Percentiles rank a stretch among this genome's conserved stretches.
These are phyloP conservation scores for Cyrtorhinus lividipennis DNA, from an alignment of 1,140 invertebrate genomes.

Conservation along the genomic window DNA sequence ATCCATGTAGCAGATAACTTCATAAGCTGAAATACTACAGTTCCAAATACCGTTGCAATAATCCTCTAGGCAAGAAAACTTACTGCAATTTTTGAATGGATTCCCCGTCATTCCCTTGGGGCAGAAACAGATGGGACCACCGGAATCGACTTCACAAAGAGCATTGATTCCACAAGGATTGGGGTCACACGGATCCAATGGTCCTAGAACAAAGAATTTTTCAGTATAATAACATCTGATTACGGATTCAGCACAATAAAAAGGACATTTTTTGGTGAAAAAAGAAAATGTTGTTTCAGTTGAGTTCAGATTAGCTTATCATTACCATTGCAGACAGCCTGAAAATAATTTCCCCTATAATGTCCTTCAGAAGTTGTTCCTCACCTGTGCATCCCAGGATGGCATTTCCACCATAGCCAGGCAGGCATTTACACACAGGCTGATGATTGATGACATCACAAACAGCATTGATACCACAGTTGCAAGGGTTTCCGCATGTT, in stretches of 20 bases:
- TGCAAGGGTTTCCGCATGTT: conserved; percentile 56
- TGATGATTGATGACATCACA: conserved; percentile 61
- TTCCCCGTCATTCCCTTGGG: conserved; percentile 79
- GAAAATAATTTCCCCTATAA: neutral
- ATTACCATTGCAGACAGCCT: no score
- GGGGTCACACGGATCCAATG: conserved; percentile 55
- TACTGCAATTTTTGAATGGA: conserved; percentile 81
- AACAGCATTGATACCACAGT: conserved; percentile 56
- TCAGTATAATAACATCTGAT: no score
- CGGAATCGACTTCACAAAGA: conserved; percentile 68
- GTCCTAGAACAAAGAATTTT: conserved; percentile 32
- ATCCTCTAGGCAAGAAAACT: conserved; percentile 34
- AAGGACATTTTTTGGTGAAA: conserved; percentile 19
- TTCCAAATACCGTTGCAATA: no score
- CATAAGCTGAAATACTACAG: no score
- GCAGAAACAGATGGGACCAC: conserved; percentile 76
- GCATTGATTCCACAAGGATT: conserved; percentile 74
- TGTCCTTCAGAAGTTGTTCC: no score
- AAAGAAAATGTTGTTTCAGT: no score
- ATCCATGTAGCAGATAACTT: no score
- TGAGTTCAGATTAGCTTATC: no score
- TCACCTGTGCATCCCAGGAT: conserved; percentile 34
- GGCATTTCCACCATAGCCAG: conserved; percentile 58
- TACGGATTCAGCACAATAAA: no score
- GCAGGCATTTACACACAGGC: conserved; percentile 57